Conservation (phyloP, 2,888 invertebrate genomes). For the Taphrorychus bicolor region DNA sequence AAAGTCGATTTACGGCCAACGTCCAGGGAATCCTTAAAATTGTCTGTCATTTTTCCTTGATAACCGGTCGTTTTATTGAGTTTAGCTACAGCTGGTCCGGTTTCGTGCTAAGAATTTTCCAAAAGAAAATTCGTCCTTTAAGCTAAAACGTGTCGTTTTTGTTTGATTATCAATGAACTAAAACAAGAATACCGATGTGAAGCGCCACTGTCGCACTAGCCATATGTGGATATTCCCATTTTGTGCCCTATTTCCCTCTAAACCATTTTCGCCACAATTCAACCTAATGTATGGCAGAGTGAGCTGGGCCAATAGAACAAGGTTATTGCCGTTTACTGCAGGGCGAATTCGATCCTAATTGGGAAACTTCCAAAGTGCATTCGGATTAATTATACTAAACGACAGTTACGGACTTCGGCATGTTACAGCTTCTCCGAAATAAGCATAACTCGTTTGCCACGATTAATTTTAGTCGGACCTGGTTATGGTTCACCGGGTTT, state of each 20-base stretch:
- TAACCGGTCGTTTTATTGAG: conserved; percentile 1
- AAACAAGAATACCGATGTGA: no score
- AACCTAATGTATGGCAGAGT: not conserved
- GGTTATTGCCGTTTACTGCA: conserved; percentile 26
- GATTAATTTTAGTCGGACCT: conserved; percentile 4
- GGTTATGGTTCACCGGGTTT: not conserved
- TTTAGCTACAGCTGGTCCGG: conserved; percentile 3
- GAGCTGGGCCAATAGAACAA: conserved; percentile 6
- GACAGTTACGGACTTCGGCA: conserved; percentile 25
- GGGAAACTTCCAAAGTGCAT: conserved; percentile 37
- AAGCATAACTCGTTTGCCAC: conserved; percentile 17
- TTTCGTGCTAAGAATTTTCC: not conserved
- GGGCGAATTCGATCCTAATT: conserved; percentile 33
- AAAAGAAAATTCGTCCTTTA: not conserved
- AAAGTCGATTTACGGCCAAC: conserved; percentile 30
- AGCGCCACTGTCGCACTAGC: no score
- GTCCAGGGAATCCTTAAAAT: conserved; percentile 28
- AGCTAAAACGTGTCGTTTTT: not conserved
- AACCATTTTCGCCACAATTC: not conserved
- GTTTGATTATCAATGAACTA: not conserved
- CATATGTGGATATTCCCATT: no score
- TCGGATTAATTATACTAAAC: conserved; percentile 34
- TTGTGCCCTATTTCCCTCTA: not conserved
- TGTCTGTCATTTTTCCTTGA: conserved; percentile 9
- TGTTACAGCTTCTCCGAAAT: conserved; percentile 12